phyloP scores from a whole-genome alignment of 2,888 invertebrate species.

The Tetranychus truncatus region DNA sequence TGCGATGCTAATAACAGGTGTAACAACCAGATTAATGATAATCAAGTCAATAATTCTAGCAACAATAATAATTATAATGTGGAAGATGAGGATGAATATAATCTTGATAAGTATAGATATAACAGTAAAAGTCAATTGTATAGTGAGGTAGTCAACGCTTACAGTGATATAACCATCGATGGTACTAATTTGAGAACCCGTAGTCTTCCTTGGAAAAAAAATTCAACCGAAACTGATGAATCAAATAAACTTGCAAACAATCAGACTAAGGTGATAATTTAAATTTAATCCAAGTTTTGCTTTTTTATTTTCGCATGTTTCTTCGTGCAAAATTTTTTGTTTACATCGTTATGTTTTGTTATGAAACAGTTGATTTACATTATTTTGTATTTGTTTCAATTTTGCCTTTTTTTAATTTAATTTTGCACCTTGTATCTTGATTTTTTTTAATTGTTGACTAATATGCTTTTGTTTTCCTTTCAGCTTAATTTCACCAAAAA shows the following conservation, averaged over 20 bases:
- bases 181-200: constrained; percentile 7
- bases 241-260: neutral
- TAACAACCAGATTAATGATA: neutral
- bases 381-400: neutral
- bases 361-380: too few relatives aligned
- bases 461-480: constrained; percentile 26
- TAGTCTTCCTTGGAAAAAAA: constrained; percentile 16
- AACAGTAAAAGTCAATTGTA: neutral
- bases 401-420: neutral
- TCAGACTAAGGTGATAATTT: neutral
- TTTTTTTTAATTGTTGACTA: neutral
- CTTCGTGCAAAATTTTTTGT: neutral
- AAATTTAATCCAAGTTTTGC: neutral
- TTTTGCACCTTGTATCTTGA: neutral
- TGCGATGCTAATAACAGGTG: too few relatives aligned
- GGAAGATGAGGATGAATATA: neutral
- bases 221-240: constrained; percentile 6
- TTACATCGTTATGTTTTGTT: neutral
- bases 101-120: neutral
- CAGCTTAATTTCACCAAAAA: constrained; percentile 58
- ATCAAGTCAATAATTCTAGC: neutral
- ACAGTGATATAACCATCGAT: neutral
- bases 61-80: neutral
- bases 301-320: neutral
- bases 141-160: neutral